Evolutionary conservation across 1,140 invertebrate genomes (phyloP), one percentile per base, ranked within the genome.

Genomic region (Zaprionus ornatus): DNA sequence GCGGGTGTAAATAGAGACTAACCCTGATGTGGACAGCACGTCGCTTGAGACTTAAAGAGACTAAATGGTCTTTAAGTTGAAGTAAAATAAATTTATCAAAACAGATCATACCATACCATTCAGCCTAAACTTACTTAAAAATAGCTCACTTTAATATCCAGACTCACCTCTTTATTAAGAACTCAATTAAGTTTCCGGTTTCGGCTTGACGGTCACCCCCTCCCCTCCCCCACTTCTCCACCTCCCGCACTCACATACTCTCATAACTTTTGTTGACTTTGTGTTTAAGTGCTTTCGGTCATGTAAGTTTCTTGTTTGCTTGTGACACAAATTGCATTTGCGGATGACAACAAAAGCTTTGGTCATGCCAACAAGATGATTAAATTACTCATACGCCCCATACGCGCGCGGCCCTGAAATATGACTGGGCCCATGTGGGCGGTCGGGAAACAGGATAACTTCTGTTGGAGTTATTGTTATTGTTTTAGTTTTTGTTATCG

Each of bases 321-420:
- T 87, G 70, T 75, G 84, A 70, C 84, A 77, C 74, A 88, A 88
- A 88, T 87, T 87, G 84, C 84, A 87, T 87, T 87, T 88, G 84
- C 68, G 77, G 80, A 79, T 84, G 84, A 80, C 83, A 86, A 86
- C 83, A 83, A 77, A 83, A 82, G 77, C 80, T 79, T 77, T 56
- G 83, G 77, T 40, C 77, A 75, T 69, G 77, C 72, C 74, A 80
- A 72, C 84, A 84, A 80, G 74, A 88, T 88, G 83, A 88, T 87
- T 87, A 87, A 88, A 87, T 87, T 87, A 88, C 84, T 75, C 85
- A 87, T 80, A 87, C 84, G 84, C 84, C 83, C 71, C 80, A 65
- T 83, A 27, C 19, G n/a, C 56, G 52, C 32, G 59, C 71, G 52
- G 52, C 52, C 40, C 40, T 55, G 50, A 50, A 48, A 13, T 13